phyloP scores from a whole-genome alignment of 2,113 vertebrate genomes.

The Dendrocopos noguchii region DNA sequence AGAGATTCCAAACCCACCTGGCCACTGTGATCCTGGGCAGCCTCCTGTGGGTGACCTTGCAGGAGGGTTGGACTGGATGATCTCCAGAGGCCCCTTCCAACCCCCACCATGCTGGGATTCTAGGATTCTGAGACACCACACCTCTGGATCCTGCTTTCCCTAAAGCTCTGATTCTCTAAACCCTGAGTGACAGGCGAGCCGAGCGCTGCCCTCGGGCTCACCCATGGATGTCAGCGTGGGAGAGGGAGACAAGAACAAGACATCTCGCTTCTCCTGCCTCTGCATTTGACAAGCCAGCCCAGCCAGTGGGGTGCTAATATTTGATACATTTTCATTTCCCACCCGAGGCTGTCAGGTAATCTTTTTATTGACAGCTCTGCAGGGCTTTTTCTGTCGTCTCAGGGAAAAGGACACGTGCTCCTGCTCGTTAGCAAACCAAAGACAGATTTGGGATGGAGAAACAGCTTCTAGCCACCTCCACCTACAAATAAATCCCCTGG shows the following conservation, averaged over 20 bases:
- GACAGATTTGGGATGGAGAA: not conserved
- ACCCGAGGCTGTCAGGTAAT: slow-evolving; percentile 74
- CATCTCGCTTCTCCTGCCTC: slow-evolving; percentile 45
- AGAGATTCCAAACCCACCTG: too few relatives aligned
- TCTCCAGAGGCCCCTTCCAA: too few relatives aligned
- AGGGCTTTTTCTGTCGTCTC: slow-evolving; percentile 13
- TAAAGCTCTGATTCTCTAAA: slow-evolving; percentile 22
- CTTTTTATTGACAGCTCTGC: slow-evolving; percentile 77
- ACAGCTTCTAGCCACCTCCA: not conserved
- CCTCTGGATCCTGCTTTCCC: not conserved
- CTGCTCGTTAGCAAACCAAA: slow-evolving; percentile 44
- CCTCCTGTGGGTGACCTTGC: too few relatives aligned
- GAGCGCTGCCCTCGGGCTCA: slow-evolving; percentile 14
- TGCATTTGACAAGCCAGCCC: slow-evolving; percentile 73
- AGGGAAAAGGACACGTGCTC: not conserved
- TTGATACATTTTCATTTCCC: slow-evolving; percentile 72
- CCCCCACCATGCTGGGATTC: too few relatives aligned
- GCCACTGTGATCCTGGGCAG: too few relatives aligned
- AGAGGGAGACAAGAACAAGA: not conserved
- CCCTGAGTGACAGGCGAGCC: slow-evolving; percentile 3
- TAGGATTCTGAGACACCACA: not conserved
- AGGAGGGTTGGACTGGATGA: too few relatives aligned
- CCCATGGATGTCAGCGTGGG: not conserved
- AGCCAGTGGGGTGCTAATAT: slow-evolving; percentile 48
- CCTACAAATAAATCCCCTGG: not conserved